A percentile compares a stretch with the other conserved stretches of the same genome.
Evolutionary conservation across 2,113 vertebrate species (phyloP).

Genomic region (Telmatochromis sp.): DNA sequence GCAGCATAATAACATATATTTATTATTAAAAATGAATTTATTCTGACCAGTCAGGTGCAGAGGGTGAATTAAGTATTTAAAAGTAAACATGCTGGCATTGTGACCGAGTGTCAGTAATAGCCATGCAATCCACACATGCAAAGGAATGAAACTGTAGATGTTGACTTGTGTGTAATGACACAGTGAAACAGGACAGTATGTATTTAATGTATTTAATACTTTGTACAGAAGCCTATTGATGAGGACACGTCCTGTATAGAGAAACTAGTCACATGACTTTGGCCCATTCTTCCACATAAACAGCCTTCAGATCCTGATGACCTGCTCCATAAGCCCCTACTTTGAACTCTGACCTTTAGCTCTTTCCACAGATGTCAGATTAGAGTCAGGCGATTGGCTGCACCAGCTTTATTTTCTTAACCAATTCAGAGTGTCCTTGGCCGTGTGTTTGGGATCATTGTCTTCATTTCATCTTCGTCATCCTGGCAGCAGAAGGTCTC

Average conservation of each 20-base stretch:
- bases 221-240: background rate
- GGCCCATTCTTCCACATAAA: background rate
- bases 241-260: background rate
- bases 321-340: background rate
- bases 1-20: background rate
- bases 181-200: background rate
- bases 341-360: background rate
- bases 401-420: rapidly evolving
- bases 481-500: background rate
- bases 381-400: background rate
- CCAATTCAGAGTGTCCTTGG: rapidly evolving
- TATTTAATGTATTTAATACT: background rate
- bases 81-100: background rate
- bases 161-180: background rate
- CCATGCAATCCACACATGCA: background rate
- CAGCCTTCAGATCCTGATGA: rapidly evolving
- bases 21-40: background rate
- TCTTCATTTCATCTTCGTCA: background rate
- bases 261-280: background rate
- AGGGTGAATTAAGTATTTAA: background rate
- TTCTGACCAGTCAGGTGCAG: background rate
- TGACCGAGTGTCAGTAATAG: background rate
- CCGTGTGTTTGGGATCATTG: background rate
- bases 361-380: rapidly evolving
- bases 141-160: rapidly evolving